A percentile compares a stretch with the other conserved stretches of the same genome.
Conservation (phyloP, 2,888 invertebrate species). For the Apotomis turbidana region DNA sequence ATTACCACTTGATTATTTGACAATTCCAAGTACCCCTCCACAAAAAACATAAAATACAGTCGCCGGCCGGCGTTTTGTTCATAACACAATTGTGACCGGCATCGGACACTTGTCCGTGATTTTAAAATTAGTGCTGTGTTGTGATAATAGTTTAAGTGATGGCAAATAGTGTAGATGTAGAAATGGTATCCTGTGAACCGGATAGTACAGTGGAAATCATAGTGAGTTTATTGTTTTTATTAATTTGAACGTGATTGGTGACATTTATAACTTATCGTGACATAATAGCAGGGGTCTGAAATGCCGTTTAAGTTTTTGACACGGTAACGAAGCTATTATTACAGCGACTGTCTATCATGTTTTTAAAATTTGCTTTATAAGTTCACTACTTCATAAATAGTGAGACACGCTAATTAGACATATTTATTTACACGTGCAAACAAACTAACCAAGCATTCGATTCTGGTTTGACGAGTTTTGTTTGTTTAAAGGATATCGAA, state of each 20-base stretch:
- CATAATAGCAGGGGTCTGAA: too few species aligned
- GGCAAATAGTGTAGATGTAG: conserved; percentile 8
- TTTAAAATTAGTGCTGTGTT: conserved; percentile 1
- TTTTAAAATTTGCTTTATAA: neutral
- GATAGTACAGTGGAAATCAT: conserved; percentile 25
- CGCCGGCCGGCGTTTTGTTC: conserved; percentile 19
- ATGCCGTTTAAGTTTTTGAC: too few species aligned
- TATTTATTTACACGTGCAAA: neutral
- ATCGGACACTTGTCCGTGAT: neutral
- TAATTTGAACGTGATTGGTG: neutral
- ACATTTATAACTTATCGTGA: too few species aligned
- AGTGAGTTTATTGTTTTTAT: conserved; percentile 2
- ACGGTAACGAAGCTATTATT: too few species aligned
- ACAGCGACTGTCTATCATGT: neutral
- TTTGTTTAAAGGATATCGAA: neutral
- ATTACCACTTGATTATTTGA: neutral
- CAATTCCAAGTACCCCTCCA: conserved; percentile 20
- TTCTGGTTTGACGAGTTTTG: neutral
- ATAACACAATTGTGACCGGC: conserved; percentile 1
- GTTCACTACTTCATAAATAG: too few species aligned
- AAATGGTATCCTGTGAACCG: conserved; percentile 19
- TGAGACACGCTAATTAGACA: too few species aligned
- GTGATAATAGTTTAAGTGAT: conserved; percentile 20
- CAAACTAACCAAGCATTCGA: neutral
- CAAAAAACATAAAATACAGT: neutral